A percentile compares a stretch with the other conserved stretches of the same genome.
Conservation (phyloP, 1,140 invertebrate species). For the Zophobas atratus region DNA sequence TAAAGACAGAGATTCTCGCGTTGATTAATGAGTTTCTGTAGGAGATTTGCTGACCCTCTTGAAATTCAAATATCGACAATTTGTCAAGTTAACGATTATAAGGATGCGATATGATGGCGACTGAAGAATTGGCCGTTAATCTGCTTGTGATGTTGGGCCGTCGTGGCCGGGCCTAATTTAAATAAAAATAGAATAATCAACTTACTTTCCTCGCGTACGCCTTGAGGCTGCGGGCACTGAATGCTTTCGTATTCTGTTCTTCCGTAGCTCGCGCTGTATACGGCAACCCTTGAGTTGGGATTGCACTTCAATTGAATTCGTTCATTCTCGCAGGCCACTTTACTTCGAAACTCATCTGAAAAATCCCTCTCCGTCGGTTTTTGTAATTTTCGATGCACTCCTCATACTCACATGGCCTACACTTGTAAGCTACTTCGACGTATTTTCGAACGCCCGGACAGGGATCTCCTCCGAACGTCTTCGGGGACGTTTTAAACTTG, state of each 20-base stretch:
- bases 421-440: conserved; percentile 94
- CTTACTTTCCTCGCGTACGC: conserved; percentile 91
- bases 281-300: conserved; percentile 86
- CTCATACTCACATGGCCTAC: conserved; percentile 90
- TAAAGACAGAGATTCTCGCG: not conserved
- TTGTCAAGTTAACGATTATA: no score
- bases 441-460: conserved; percentile 90
- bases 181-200: conserved; percentile 57
- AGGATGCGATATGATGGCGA: no score
- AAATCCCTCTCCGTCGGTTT: conserved; percentile 56
- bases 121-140: not conserved
- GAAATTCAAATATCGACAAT: no score
- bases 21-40: not conserved
- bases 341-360: conserved; percentile 92
- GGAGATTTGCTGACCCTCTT: no score
- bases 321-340: conserved; percentile 93
- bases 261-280: conserved; percentile 93
- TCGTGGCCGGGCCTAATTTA: conserved; percentile 12
- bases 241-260: conserved; percentile 90
- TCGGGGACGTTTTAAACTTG: conserved; percentile 87
- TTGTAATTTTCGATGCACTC: conserved; percentile 27
- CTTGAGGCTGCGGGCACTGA: conserved; percentile 89
- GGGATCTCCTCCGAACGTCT: conserved; percentile 87
- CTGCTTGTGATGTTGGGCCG: conserved; percentile 7
- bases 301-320: conserved; percentile 86